Evolutionary conservation across 2,113 vertebrate genomes (phyloP), one percentile per base, ranked within the genome.

Genomic region (Phalacrocorax carbo): DNA sequence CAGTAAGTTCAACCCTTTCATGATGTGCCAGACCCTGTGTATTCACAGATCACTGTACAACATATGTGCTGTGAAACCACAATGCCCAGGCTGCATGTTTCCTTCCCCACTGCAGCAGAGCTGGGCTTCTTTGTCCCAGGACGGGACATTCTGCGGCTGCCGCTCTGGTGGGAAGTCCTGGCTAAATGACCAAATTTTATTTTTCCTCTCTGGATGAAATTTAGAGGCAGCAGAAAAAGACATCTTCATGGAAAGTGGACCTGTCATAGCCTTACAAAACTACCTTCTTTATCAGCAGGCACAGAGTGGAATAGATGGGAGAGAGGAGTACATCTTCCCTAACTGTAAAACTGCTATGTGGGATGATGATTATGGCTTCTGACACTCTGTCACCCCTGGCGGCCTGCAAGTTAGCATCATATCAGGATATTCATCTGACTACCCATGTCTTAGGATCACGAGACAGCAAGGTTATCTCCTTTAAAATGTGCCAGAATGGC

Each of bases 321-420:
- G 1, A n/a, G 34, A 72, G 15, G 10, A 18, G 9, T 32, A 29
- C 18, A 10, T 48, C 11, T 58, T 52, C 49, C 10, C 20, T 32
- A 66, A 3, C 2, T 51, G 29, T 18, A 34, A 46, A 75, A 32
- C 27, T 60, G 32, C 22, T 42, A 1, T 0, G 0, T 19, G n/a
- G 42, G 25, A 10, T 68, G 62, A 84, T n/a, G 23, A 15, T 12
- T 40, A 21, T 34, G 36, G 2, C 23, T 88, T 90, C 80, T 90
- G 52, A n/a, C 18, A 48, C 32, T 26, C 5, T 44, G 65, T 55
- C 36, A 13, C 8, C 32, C 17, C 27, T 29, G 32, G 10, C 34
- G 14, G 15, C 11, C 30, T 68, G 44, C 57, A 64, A 46, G 42
- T 18, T 46, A 48, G 15, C 15, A 10, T n/a, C 26, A 9, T 34